These are phyloP conservation scores for Rotaria magnacalcarata DNA, from an alignment of 2,888 invertebrate genomes.

Conservation along the genomic window DNA sequence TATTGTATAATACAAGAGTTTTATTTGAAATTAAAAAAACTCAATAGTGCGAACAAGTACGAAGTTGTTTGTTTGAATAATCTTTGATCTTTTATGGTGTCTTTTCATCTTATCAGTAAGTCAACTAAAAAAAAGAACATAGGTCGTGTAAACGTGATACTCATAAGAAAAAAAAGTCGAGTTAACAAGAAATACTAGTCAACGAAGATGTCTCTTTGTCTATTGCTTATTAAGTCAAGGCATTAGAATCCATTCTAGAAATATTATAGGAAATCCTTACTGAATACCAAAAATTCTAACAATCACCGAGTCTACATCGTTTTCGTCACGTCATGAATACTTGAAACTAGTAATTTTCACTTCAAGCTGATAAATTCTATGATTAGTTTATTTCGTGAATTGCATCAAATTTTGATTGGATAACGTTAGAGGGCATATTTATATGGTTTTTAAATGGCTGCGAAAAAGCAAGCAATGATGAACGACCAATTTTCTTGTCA, in stretches of 20 bases:
- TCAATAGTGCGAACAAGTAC: neutral
- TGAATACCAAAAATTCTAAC: no score
- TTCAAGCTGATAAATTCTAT: no score
- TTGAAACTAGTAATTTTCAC: no score
- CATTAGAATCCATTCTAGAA: no score
- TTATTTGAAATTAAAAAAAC: neutral
- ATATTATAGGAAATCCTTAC: no score
- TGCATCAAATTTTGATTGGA: neutral
- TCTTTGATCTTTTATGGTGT: neutral
- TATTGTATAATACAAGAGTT: neutral
- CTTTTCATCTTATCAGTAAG: neutral
- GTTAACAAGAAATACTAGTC: no score
- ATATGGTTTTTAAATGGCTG: neutral
- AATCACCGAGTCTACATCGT: no score
- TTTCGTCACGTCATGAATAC: no score
- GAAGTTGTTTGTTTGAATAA: neutral
- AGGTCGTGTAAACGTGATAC: neutral
- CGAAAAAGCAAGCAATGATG: no score
- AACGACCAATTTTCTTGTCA: no score
- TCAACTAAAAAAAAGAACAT: neutral
- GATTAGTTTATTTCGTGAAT: neutral
- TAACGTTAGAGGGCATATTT: neutral
- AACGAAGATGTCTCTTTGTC: no score
- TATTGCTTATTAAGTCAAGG: no score
- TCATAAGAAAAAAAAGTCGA: neutral